phyloP scores from a whole-genome alignment of 1,140 invertebrate genomes.

The Subanguina moxae region DNA sequence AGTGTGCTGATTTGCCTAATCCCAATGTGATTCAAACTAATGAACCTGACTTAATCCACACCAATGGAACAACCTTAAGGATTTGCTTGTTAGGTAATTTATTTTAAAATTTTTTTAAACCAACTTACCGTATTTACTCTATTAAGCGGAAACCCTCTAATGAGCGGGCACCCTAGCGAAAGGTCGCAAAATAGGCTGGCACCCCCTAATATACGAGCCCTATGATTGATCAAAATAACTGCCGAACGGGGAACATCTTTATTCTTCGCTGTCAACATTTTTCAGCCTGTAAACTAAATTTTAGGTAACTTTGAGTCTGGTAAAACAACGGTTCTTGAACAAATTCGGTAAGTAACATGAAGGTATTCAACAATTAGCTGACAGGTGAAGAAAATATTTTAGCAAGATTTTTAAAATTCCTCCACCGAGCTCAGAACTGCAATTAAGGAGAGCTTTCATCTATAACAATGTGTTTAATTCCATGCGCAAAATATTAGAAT shows the following conservation, averaged over 20 bases:
- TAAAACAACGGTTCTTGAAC: conserved; percentile 18
- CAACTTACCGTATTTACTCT: too few species aligned
- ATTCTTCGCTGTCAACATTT: too few species aligned
- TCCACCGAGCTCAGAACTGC: not conserved
- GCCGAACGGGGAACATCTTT: too few species aligned
- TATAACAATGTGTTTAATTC: conserved; percentile 6
- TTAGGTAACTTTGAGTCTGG: conserved; percentile 15
- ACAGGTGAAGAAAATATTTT: not conserved
- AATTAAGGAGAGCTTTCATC: conserved; percentile 6
- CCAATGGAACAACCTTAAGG: not conserved
- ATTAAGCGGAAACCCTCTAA: too few species aligned
- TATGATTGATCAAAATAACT: too few species aligned
- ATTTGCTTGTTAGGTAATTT: conserved; percentile 1
- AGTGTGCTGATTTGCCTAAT: not conserved
- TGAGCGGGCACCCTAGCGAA: too few species aligned
- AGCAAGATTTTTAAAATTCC: conserved; percentile 10
- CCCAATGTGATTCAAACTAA: not conserved
- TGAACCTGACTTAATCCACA: not conserved
- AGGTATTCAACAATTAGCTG: not conserved
- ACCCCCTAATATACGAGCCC: too few species aligned
- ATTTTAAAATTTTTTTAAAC: not conserved
- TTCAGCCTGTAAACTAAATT: too few species aligned
- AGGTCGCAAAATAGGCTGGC: too few species aligned
- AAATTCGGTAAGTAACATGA: conserved; percentile 6
- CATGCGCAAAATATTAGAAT: conserved; percentile 8